Conservation (phyloP, 1,140 invertebrate species). For the Hyles vespertilio region DNA sequence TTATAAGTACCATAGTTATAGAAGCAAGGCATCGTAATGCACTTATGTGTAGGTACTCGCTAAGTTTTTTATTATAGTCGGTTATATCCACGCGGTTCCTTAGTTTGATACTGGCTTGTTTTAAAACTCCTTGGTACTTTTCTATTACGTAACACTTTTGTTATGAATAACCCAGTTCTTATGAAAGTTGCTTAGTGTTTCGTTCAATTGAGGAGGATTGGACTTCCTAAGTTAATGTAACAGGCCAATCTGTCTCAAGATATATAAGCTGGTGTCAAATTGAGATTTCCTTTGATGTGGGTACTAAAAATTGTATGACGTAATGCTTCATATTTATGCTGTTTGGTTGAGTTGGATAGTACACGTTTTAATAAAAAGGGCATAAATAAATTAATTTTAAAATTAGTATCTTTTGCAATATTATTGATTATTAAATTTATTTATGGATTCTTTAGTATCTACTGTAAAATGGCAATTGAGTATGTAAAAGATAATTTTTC, state of each 20-base stretch:
- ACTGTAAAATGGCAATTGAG: too few relatives aligned
- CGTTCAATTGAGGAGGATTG: too few relatives aligned
- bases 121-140: conserved; percentile 50
- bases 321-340: neutral
- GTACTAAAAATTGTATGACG: neutral
- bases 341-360: neutral
- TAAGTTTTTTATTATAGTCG: conserved; percentile 73
- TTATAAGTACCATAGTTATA: conserved; percentile 68
- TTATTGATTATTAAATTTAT: too few relatives aligned
- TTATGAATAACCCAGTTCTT: neutral
- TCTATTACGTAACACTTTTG: conserved; percentile 28
- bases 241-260: too few relatives aligned
- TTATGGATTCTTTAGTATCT: too few relatives aligned
- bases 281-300: too few relatives aligned
- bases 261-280: too few relatives aligned
- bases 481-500: too few relatives aligned
- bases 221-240: too few relatives aligned
- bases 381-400: too few relatives aligned
- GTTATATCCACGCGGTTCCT: conserved; percentile 64
- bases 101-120: conserved; percentile 52
- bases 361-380: too few relatives aligned
- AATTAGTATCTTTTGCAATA: too few relatives aligned
- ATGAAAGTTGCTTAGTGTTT: neutral
- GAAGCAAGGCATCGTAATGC: conserved; percentile 60
- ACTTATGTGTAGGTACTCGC: conserved; percentile 69